Base-by-base conservation (phyloP, 2,888 invertebrate genomes). In the Camponotus fellah region DNA sequence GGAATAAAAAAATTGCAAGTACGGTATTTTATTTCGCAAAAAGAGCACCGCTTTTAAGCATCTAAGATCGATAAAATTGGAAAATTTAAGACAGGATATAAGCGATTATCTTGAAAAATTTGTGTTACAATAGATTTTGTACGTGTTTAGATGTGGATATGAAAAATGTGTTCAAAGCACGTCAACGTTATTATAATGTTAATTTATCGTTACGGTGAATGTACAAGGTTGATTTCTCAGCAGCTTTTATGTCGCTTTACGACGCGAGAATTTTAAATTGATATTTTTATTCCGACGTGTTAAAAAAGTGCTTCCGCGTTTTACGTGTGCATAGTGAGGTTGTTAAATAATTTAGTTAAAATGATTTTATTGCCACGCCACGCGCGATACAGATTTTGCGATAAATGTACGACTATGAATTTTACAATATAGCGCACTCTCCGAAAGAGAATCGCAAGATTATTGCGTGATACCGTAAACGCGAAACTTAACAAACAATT, bases 341-440 rank as follows among this genome's bases (percentile, higher is more conserved):
- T n/a, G 58, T 79, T 60, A 60, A 79, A 79, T 72, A 60, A 79
- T 72, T 79, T 60, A 79, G 60, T 79, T 46, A 37, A 58, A 34
- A 37, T 34, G 5, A 46, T 6, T 79, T 79, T 80, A 46, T 80
- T 80, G 21, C 53, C n/a, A 14, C 46, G 14, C 21, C 43, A n/a
- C 43, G 65, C 43, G 26, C 43, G 53, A 17, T 21, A 77, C 74
- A 46, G 79, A 71, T 58, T 79, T 72, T 69, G 12, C 32, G 77
- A 80, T 72, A 72, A 79, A 71, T 34, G 34, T 34, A 37, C 17
- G 72, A 60, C 46, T 37, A 12, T 37, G 46, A 60, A 58, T 71
- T 12, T 56, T n/a, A 8, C 53, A 53, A n/a, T 53, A 8, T 58
- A 56, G 37, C 37, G 14, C 32, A 21, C 14, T 34, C 26, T 26